These are phyloP conservation scores for Athalia cordata DNA, from an alignment of 2,888 invertebrate species.

Conservation along the genomic window DNA sequence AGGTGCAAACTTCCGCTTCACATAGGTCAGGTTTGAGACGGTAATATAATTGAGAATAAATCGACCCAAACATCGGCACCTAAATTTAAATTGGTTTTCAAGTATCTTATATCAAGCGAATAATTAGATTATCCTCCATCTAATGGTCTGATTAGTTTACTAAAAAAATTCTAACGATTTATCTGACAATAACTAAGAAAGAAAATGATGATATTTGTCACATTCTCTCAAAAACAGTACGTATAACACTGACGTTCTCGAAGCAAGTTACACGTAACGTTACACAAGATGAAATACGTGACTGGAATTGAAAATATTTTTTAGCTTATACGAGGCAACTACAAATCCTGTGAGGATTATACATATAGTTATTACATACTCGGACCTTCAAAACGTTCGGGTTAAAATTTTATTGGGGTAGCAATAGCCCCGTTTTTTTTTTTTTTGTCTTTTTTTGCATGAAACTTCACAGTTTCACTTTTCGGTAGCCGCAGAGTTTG, in stretches of 20 bases:
- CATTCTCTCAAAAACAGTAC: too few relatives aligned
- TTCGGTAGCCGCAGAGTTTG: conserved; percentile 40
- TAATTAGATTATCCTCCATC: too few relatives aligned
- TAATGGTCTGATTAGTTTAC: too few relatives aligned
- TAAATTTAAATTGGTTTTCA: not conserved
- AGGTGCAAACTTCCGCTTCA: conserved; percentile 32
- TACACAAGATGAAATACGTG: conserved; percentile 26
- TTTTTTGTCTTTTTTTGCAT: not conserved
- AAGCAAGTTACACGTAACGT: not conserved
- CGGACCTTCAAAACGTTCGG: conserved; percentile 4
- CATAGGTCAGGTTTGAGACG: conserved; percentile 22
- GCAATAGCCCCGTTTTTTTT: not conserved
- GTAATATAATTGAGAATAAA: conserved; percentile 1
- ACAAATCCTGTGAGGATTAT: not conserved
- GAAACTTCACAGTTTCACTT: conserved; percentile 55
- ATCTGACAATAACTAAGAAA: too few relatives aligned
- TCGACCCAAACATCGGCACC: not conserved
- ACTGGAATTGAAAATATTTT: conserved; percentile 12
- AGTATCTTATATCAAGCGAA: not conserved
- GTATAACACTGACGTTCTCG: too few relatives aligned
- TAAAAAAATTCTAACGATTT: too few relatives aligned
- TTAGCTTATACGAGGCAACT: not conserved
- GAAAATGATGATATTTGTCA: too few relatives aligned
- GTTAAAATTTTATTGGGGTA: conserved; percentile 32
- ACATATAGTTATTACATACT: conserved; percentile 1